phyloP scores from a whole-genome alignment of 2,888 invertebrate genomes.

The Eristalinus sepulchralis region DNA sequence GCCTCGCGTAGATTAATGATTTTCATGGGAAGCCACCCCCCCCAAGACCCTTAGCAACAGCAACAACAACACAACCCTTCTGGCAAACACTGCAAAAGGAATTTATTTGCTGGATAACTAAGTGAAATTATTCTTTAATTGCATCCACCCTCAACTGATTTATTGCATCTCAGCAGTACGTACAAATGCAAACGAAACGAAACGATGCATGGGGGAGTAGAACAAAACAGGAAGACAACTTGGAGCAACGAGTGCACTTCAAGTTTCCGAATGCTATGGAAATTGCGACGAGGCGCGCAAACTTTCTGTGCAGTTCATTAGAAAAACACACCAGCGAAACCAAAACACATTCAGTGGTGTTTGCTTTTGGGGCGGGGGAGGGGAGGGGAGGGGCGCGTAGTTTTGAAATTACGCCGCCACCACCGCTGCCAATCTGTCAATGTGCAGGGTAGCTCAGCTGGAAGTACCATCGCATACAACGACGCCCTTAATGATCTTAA shows the following conservation, averaged over 20 bases:
- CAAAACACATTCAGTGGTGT: not conserved
- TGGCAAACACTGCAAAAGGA: conserved; percentile 47
- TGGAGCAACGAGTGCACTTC: not conserved
- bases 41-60: not conserved
- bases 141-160: conserved; percentile 62
- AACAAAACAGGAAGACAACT: conserved; percentile 46
- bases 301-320: conserved; percentile 46
- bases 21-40: conserved; percentile 26
- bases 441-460: not conserved
- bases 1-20: conserved; percentile 52
- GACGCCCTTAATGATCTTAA: not conserved
- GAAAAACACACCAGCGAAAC: conserved; percentile 27
- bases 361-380: too few species aligned
- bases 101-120: conserved; percentile 60
- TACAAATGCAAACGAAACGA: conserved; percentile 5
- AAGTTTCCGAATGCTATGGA: not conserved
- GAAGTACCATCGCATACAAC: not conserved
- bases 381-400: not conserved
- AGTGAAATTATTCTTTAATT: conserved; percentile 68
- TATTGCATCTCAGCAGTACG: conserved; percentile 40
- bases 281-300: conserved; percentile 19
- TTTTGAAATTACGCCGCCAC: not conserved
- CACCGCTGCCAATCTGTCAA: not conserved
- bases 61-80: conserved; percentile 46
- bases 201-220: conserved; percentile 16